These are phyloP conservation scores for Amblyteles armatorius DNA, from an alignment of 2,888 invertebrate species.

Conservation along the genomic window DNA sequence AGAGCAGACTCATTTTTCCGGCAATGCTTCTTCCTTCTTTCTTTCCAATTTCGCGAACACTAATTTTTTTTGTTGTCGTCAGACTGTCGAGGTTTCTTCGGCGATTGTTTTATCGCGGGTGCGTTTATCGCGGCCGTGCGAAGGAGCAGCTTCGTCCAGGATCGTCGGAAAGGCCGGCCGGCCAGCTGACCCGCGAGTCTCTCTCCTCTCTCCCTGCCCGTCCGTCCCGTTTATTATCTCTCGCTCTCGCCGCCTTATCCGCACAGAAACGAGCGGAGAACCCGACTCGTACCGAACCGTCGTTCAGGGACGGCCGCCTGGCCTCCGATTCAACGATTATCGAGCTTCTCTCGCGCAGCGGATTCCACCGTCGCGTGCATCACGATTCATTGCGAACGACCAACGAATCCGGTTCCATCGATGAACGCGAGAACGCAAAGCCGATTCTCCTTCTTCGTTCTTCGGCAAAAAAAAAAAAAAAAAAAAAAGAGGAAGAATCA, in stretches of 20 bases:
- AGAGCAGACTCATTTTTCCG: slow-evolving; percentile 80
- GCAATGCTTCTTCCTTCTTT: background rate
- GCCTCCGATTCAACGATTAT: slow-evolving; percentile 9
- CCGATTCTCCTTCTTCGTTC: background rate
- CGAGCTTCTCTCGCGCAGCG: background rate
- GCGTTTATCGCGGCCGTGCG: background rate
- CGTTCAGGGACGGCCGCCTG: slow-evolving; percentile 35
- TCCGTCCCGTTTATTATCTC: background rate
- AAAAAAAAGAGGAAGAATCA: background rate
- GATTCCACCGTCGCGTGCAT: background rate
- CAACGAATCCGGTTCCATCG: background rate
- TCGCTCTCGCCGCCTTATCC: background rate
- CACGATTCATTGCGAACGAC: background rate
- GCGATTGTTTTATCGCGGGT: background rate
- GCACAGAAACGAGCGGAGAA: background rate
- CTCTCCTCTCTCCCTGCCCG: background rate
- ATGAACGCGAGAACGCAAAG: background rate
- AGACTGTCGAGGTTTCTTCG: background rate
- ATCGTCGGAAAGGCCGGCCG: slow-evolving; percentile 30
- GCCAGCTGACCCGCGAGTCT: slow-evolving; percentile 39
- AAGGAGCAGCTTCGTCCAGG: background rate
- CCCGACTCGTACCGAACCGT: slow-evolving; percentile 31
- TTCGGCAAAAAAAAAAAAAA: background rate
- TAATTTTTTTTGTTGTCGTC: background rate
- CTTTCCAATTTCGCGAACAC: background rate